Evolutionary conservation across 2,113 vertebrate species (phyloP).

Genomic region (Ondatra zibethicus): DNA sequence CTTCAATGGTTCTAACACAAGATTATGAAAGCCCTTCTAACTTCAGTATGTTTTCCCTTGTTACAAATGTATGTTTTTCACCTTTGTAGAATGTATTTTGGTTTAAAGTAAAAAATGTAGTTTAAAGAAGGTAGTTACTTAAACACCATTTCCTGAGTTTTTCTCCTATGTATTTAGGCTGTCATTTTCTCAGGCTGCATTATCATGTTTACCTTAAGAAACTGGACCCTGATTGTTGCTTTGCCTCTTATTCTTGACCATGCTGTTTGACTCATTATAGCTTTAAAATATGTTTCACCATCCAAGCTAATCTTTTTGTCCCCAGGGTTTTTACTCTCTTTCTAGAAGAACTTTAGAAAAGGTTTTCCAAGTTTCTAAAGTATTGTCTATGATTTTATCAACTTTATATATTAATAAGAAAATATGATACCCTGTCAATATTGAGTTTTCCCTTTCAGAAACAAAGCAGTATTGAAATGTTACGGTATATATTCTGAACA

Average conservation of each 20-base stretch:
- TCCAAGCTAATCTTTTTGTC: background rate
- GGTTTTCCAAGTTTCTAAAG: background rate
- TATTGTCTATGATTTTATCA: background rate
- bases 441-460: background rate
- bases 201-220: background rate
- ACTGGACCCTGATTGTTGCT: background rate
- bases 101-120: background rate
- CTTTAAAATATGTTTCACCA: background rate
- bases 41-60: background rate
- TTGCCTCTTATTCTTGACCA: constrained; percentile 24
- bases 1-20: background rate
- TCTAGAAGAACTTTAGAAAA: constrained; percentile 41
- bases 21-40: background rate
- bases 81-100: constrained; percentile 23
- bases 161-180: background rate
- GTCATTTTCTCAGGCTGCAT: background rate
- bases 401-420: constrained; percentile 24
- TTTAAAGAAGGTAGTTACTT: background rate
- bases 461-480: constrained; percentile 17
- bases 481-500: background rate
- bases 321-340: background rate
- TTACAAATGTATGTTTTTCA: background rate
- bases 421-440: background rate
- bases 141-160: background rate
- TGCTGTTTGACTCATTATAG: background rate